Evolutionary conservation across 2,113 vertebrate genomes (phyloP), one percentile per base, ranked within the genome.

Genomic region (Ochotona curzoniae): DNA sequence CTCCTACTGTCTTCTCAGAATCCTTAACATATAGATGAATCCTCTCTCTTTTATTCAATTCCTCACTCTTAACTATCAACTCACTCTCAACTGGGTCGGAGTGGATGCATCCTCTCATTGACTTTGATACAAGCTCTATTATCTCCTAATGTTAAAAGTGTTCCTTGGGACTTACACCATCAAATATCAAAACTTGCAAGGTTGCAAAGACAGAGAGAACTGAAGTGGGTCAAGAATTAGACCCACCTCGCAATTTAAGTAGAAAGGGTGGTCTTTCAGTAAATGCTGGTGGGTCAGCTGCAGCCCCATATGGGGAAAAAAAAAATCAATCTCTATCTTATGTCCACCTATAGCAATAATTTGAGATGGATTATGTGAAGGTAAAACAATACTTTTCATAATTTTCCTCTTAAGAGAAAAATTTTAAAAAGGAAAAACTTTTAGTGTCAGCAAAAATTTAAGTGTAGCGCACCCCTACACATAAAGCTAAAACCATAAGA

Each of bases 361-460:
- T 76, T 75, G 66, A 75, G 70, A 47, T 83, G 14, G 70, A 47
- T 28, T 13, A 30, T 26, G 47, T 63, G 74, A 93, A 90, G 69
- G 83, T 15, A 61, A 91, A 64, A 32, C 69, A 64, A 18, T 57
- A 80, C 4, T 14, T 92, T 90, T 71, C 73, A 88, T 28, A 82
- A 76, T 1, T 78, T 32, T 67, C 57, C 14, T 64, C 81, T 70
- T 0, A 78, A 38, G 78, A 83, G 49, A 83, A 89, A 88, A 89
- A 81, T 44, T 44, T 44, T 44, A 51, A 49, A 25, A 64, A 30
- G 49, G 47, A n/a, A 63, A 88, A 57, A 44, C 2, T 30, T 92
- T 83, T 76, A 32, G 71, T 79, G 64, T 73, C 83, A 90, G 23
- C 66, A 70, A 87, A 90, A 26, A 76, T 60, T 88, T 82, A 94